Base-by-base conservation (phyloP, 2,888 invertebrate species). In the Meganola albula region DNA sequence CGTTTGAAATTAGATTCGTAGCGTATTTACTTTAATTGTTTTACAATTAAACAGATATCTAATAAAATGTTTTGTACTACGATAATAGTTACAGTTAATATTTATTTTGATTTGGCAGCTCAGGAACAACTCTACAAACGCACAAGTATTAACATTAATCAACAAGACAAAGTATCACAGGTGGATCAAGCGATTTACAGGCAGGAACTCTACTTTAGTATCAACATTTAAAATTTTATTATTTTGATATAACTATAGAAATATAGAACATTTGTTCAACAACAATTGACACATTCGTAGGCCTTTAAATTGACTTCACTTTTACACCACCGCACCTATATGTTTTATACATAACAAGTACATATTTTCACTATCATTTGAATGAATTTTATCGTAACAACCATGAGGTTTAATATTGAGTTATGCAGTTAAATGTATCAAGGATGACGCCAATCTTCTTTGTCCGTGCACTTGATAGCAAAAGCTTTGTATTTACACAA, bases 401-500 rank as follows among this genome's bases (percentile, higher is more conserved):
- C 69, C 68, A 59, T 63, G 51, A 53, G 52, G 44, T 58, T 63
- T 62, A 61, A 55, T 53, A 68, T 72, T 60, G 56, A 63, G 56
- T 64, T 65, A 61, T 53, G 53, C 53, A 56, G 55, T 43, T 52
- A 56, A 68, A 69, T 63, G 65, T 54, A 69, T 63, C 57, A 49
- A 60, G 58, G 60, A 63, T 59, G 66, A 61, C 63, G 65, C 58
- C 57, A 66, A 69, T 74, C 70, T 78, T 73, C 85, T 85, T 84
- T 84, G 85, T 85, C 80, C 83, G 79, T 77, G 80, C 79, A 83
- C 83, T 80, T 75, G 80, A 80, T 60, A 82, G 77, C 71, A 82
- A 74, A 68, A 83, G 79, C 76, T 84, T 83, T 70, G 83, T 84
- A 82, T 84, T 83, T 75, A 85, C 82, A 84, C 85, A 85, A 82